phyloP scores from a whole-genome alignment of 1,140 invertebrate species.

The Ceratitis capitata region DNA sequence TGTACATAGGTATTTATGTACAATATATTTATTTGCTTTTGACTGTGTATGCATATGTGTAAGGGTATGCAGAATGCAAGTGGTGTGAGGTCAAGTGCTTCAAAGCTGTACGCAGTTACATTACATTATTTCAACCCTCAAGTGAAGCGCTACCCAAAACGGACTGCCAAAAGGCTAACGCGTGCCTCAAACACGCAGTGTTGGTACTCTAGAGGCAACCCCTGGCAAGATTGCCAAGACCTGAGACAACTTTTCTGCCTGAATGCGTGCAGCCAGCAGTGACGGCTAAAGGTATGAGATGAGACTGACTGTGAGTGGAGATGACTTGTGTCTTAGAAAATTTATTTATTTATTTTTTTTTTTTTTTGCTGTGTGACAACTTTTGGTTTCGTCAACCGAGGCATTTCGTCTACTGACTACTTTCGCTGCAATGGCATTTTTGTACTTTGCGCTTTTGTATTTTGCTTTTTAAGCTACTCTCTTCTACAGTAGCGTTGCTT shows the following conservation, averaged over 20 bases:
- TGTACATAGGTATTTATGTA: too few species aligned
- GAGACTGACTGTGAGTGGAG: background rate
- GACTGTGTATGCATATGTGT: background rate
- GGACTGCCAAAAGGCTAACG: background rate
- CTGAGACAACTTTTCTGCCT: slow-evolving; percentile 39
- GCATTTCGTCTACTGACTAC: background rate
- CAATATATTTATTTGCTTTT: too few species aligned
- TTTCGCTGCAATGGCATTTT: slow-evolving; percentile 21
- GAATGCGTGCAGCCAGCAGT: slow-evolving; percentile 34
- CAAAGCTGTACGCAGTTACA: background rate
- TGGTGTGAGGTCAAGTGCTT: background rate
- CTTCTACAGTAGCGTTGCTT: background rate
- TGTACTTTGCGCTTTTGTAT: background rate
- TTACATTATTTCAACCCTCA: slow-evolving; percentile 20
- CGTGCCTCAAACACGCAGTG: background rate
- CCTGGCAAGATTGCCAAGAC: background rate
- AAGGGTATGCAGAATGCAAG: background rate
- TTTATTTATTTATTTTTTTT: background rate
- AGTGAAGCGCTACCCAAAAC: too few species aligned
- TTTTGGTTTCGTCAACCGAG: background rate
- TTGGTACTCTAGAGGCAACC: background rate
- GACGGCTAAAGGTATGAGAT: background rate
- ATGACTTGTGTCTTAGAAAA: slow-evolving; percentile 5
- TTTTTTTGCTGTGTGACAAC: background rate
- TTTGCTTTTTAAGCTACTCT: too few species aligned